Base-by-base conservation (phyloP, 2,888 invertebrate species). In the Nomada goodeniana region DNA sequence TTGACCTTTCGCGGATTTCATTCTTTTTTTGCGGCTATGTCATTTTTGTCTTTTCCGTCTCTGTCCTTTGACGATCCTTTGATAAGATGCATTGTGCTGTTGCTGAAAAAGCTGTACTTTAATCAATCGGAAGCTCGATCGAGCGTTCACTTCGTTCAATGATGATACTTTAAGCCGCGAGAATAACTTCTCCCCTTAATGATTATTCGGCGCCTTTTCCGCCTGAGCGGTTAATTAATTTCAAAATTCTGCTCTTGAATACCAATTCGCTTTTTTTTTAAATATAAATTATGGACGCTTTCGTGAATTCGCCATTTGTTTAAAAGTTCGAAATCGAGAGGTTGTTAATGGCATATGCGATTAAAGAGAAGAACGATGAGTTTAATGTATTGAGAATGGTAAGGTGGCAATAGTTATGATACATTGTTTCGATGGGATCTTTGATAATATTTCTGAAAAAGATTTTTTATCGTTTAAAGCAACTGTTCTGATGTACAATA, bases 191-290 rank as follows among this genome's bases (percentile, higher is more conserved):
- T 26, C 42, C 11, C 29, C 60, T 73, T 11, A 10, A 42, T 20
- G n/a, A 26, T 10, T n/a, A 2, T n/a, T 50, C 67, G 20, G 9
- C 13, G 36, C 0, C 1, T 23, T 36, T 50, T n/a, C 23, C 52
- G 1, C 13, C 42, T 44, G 23, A 61, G 55, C 61, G 61, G 74
- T 50, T 67, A 55, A 74, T 74, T 74, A 55, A 55, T 47, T 47
- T 42, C 23, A 5, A 52, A 53, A 47, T 13, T 60, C 15, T 9
- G 9, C n/a, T 20, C 67, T 23, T 23, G 11, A n/a, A 20, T 52
- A 4, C 61, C 50, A 52, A 23, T 52, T 20, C 5, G 3, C 36
- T 11, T 29, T 23, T 23, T 36, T 23, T 36, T 10, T 3, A 23
- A 20, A n/a, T 60, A n/a, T 67, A 50, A n/a, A 23, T 67, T 53